Conservation (phyloP, 30 jellyfish, hydroid and myxozoan genomes). For the Aurelia aurita region DNA sequence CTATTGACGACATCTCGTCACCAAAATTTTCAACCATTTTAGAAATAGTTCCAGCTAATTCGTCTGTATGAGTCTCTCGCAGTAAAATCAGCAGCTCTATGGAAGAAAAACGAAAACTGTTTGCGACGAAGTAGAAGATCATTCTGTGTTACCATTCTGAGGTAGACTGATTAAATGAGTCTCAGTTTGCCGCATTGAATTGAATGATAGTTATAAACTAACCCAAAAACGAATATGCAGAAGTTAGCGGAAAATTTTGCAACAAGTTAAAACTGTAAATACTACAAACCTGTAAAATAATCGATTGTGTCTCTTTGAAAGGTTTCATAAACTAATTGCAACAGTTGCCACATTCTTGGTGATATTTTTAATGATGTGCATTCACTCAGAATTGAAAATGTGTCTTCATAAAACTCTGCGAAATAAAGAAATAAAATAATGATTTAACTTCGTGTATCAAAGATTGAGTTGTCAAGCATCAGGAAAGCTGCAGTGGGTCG, state of each 20-base stretch:
- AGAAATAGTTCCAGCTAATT: slow-evolving; percentile 92
- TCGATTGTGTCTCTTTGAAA: slow-evolving; percentile 91
- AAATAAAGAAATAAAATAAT: slow-evolving; percentile 1
- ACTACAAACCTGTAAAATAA: slow-evolving; percentile 87
- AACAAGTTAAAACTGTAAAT: no score
- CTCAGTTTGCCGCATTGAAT: no score
- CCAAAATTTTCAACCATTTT: slow-evolving; percentile 88
- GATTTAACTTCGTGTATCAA: no score
- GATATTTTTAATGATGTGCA: slow-evolving; percentile 89
- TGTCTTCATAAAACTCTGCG: slow-evolving; percentile 93
- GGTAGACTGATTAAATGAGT: no score
- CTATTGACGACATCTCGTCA: slow-evolving; percentile 90
- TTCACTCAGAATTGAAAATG: slow-evolving; percentile 86
- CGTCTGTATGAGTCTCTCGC: slow-evolving; percentile 94
- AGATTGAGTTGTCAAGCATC: no score
- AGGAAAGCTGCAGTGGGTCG: no score
- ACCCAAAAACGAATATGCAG: no score
- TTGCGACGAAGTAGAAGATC: no score
- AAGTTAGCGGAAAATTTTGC: no score
- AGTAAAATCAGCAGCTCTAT: slow-evolving; percentile 67
- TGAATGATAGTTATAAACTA: no score
- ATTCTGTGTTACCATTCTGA: no score
- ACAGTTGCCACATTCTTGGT: slow-evolving; percentile 93
- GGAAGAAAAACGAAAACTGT: no score
- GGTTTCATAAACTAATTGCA: slow-evolving; percentile 84